Evolutionary conservation across 2,888 invertebrate species (phyloP), one percentile per base, ranked within the genome.

Genomic region (Polydrusus tereticollis): DNA sequence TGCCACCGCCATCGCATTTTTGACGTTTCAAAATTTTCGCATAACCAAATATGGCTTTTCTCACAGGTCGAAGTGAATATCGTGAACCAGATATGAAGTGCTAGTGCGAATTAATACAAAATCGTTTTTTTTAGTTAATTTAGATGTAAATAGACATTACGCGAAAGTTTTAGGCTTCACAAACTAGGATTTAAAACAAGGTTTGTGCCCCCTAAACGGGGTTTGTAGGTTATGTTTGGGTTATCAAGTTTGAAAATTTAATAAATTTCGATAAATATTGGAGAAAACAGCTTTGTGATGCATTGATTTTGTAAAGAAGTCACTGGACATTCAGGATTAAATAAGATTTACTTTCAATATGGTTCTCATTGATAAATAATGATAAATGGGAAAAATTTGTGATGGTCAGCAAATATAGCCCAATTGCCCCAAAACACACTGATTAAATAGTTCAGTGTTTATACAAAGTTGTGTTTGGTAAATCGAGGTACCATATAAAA

Each of bases 31-130:
- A 84, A 84, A 83, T 82, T 66, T 84, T 83, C 82, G 81, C 85
- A 85, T 85, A 84, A 83, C 85, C 85, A 85, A 85, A 85, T 85
- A 85, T 84, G 85, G 85, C 82, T 82, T 85, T 85, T 84, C 83
- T 78, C 74, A 73, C 76, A 78, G 77, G 74, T 76, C 74, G 70
- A 74, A 67, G 67, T 76, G 69, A 76, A 77, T 81, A 80, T 80
- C 78, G 81, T 83, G 82, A 81, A 80, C 80, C 78, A 82, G 82
- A 80, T 82, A 81, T 81, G 82, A 80, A 79, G 78, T 80, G 79
- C 76, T 77, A 78, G 76, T 80, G 76, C 76, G 67, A 47, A 69
- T 64, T 33, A 63, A 29, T 43, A 58, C 50, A 36, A 68, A 73
- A 23, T 63, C 52, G 41, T 52, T 47, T 55, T 59, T 57, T 18